Percentiles rank a stretch among this genome's conserved stretches.
phyloP scores from a whole-genome alignment of 1,140 invertebrate genomes.

The Listronotus bonariensis region DNA sequence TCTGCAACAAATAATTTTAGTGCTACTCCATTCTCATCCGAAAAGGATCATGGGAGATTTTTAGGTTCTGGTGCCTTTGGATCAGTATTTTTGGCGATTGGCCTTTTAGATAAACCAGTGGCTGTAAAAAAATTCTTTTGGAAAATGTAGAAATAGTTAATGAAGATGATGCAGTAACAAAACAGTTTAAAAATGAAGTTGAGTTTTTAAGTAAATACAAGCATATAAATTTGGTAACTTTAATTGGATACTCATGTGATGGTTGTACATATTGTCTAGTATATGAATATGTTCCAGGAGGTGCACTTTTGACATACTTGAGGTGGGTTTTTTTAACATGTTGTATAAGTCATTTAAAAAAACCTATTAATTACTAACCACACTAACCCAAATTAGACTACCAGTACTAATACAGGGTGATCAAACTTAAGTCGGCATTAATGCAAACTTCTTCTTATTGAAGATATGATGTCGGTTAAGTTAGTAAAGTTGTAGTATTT shows the following conservation, averaged over 20 bases:
- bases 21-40: constrained; percentile 36
- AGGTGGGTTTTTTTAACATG: constrained; percentile 32
- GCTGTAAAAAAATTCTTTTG: constrained; percentile 67
- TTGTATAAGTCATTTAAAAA: background rate
- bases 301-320: constrained; percentile 69
- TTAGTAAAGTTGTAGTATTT: too few relatives aligned
- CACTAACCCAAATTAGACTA: too few relatives aligned
- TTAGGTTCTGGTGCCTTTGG: constrained; percentile 74
- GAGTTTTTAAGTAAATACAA: constrained; percentile 62
- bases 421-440: too few relatives aligned
- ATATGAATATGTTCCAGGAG: constrained; percentile 71
- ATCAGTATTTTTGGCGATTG: constrained; percentile 66
- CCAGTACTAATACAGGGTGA: too few relatives aligned
- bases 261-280: constrained; percentile 67
- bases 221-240: constrained; percentile 69
- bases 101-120: constrained; percentile 56
- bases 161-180: constrained; percentile 56
- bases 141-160: constrained; percentile 54
- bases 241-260: constrained; percentile 70
- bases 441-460: too few relatives aligned
- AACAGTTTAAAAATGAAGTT: constrained; percentile 71
- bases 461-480: too few relatives aligned
- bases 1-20: constrained; percentile 53
- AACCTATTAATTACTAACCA: too few relatives aligned
- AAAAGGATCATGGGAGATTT: constrained; percentile 52